Conservation (phyloP, 2,797 vertebrate species). For the Enteromius fasciolatus region DNA sequence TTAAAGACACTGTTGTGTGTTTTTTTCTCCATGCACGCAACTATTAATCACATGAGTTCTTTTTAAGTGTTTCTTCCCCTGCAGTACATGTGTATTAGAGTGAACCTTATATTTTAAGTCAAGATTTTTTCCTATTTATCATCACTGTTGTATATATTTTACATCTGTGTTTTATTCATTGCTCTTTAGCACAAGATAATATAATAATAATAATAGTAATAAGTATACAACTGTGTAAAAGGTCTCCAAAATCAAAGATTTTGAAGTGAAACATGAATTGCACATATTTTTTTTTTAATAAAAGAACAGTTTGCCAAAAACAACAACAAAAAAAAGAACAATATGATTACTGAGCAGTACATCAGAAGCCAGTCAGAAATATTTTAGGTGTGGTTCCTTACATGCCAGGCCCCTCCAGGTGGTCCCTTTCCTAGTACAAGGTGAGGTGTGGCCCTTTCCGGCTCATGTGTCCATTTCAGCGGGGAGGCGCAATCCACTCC, state of each 20-base stretch:
- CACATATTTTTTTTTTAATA: too few species aligned
- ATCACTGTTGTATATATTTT: neutral
- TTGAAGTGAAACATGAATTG: neutral
- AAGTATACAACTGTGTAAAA: neutral
- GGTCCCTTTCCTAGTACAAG: constrained; percentile 81
- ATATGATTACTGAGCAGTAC: neutral
- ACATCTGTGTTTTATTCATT: neutral
- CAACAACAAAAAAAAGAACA: neutral
- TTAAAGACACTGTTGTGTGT: neutral
- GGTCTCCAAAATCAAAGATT: neutral
- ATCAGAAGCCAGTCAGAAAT: neutral
- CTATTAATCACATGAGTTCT: constrained; percentile 17
- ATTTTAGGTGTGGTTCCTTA: constrained; percentile 60
- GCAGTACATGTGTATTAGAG: neutral
- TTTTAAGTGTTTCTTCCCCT: neutral
- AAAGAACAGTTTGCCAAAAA: neutral
- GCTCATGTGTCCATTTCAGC: constrained; percentile 76
- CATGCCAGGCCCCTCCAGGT: constrained; percentile 84
- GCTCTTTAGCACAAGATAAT: neutral
- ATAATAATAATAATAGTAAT: neutral
- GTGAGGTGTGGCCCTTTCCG: constrained; percentile 73
- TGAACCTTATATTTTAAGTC: neutral
- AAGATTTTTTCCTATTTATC: neutral
- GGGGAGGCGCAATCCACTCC: constrained; percentile 76
- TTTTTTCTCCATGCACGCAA: neutral